These are phyloP conservation scores for Clarias macrocephalus DNA, from an alignment of 2,113 vertebrate species.

Conservation along the genomic window DNA sequence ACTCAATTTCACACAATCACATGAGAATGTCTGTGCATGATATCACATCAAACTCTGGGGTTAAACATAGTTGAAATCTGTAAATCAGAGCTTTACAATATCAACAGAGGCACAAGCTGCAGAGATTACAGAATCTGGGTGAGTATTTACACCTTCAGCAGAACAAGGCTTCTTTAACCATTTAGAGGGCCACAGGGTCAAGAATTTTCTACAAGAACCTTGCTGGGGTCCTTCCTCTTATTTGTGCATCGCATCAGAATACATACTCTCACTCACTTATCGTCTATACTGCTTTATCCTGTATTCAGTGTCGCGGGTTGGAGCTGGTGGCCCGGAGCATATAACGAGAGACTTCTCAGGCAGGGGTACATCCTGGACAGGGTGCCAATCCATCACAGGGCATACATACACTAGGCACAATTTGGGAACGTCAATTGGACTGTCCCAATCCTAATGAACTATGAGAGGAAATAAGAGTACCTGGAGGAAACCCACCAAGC, in stretches of 20 bases:
- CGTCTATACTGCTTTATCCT: no score
- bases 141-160: neutral
- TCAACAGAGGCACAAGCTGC: neutral
- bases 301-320: no score
- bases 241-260: neutral
- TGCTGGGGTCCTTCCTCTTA: neutral
- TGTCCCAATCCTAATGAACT: no score
- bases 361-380: no score
- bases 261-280: no score
- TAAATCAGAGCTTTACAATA: neutral
- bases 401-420: no score
- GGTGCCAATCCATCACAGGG: no score
- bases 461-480: no score
- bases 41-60: neutral
- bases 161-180: neutral
- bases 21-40: neutral
- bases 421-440: no score
- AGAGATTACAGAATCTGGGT: neutral
- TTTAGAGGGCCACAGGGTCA: slow-evolving; percentile 24
- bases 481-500: no score
- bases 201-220: neutral
- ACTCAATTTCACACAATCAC: neutral
- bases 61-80: neutral
- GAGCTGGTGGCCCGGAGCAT: no score
- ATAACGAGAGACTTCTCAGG: no score